Percentiles rank a stretch among this genome's conserved stretches.
Conservation (phyloP, 1,140 invertebrate species). For the Chlorops oryzae region DNA sequence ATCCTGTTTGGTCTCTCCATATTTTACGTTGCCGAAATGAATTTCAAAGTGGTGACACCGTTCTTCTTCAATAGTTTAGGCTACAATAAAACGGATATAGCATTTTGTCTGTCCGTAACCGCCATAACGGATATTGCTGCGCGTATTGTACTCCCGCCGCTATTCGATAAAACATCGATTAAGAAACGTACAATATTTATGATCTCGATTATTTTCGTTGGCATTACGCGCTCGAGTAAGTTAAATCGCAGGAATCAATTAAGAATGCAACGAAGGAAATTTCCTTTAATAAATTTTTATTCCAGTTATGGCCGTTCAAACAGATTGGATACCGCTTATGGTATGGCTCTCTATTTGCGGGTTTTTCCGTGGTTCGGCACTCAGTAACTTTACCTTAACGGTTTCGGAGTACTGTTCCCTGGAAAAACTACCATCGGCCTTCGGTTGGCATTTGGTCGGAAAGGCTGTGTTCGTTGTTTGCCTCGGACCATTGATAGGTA, state of each 20-base stretch:
- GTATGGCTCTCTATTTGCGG: conserved; percentile 63
- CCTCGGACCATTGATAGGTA: conserved; percentile 67
- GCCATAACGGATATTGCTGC: conserved; percentile 67
- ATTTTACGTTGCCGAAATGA: conserved; percentile 67
- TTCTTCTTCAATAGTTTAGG: conserved; percentile 64
- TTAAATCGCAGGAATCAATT: conserved; percentile 15
- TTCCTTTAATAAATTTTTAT: conserved; percentile 19
- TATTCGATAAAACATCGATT: conserved; percentile 61
- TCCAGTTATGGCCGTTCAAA: conserved; percentile 62
- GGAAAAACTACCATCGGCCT: conserved; percentile 67
- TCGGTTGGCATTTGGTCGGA: conserved; percentile 69
- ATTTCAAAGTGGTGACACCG: conserved; percentile 68
- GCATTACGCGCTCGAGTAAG: conserved; percentile 64
- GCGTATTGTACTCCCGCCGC: conserved; percentile 61
- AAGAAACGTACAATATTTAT: conserved; percentile 65
- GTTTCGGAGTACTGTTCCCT: conserved; percentile 67
- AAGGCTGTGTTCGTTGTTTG: conserved; percentile 65
- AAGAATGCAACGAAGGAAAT: neutral
- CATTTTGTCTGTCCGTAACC: conserved; percentile 64
- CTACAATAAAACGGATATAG: conserved; percentile 59
- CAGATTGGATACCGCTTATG: conserved; percentile 59
- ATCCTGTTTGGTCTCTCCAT: conserved; percentile 63
- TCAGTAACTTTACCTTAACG: conserved; percentile 68
- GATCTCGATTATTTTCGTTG: conserved; percentile 60
- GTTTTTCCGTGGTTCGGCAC: conserved; percentile 63